Evolutionary conservation across 2,888 invertebrate species (phyloP).

Genomic region (Muscina levida): DNA sequence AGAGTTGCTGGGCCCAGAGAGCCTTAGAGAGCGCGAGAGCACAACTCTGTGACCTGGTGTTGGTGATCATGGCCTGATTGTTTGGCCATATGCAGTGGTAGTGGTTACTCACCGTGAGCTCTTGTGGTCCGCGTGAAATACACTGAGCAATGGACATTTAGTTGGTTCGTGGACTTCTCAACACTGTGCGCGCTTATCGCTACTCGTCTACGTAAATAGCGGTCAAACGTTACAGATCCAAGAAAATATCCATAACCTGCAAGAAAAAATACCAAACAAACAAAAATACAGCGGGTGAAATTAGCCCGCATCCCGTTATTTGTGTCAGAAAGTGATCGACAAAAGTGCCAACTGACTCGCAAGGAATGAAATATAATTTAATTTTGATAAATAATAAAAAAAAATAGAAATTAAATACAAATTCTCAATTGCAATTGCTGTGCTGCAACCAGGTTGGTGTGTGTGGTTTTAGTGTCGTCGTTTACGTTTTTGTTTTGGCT

Average conservation of each 20-base stretch:
- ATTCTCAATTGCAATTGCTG: neutral
- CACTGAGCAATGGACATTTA: conserved; percentile 80
- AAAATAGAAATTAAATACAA: neutral
- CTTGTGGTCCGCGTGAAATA: conserved; percentile 79
- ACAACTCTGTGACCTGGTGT: conserved; percentile 10
- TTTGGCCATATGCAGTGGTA: conserved; percentile 24
- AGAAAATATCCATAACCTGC: conserved; percentile 4
- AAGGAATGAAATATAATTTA: too few relatives aligned
- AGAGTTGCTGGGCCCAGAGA: too few relatives aligned
- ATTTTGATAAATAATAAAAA: neutral
- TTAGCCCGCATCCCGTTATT: neutral
- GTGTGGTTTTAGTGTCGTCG: conserved; percentile 41
- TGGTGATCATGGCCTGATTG: conserved; percentile 28
- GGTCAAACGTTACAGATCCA: conserved; percentile 42
- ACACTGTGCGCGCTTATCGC: conserved; percentile 79
- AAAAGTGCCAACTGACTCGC: neutral
- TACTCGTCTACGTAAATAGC: conserved; percentile 65
- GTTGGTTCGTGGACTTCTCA: conserved; percentile 80
- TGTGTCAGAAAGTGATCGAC: neutral
- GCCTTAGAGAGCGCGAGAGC: conserved; percentile 14
- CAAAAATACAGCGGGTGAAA: neutral
- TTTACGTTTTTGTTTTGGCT: conserved; percentile 68
- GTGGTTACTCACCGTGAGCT: conserved; percentile 51
- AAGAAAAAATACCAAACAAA: conserved; percentile 48
- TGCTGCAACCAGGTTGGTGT: neutral